Base-by-base conservation (phyloP, 1,140 invertebrate genomes). In the Diorhabda sublineata region DNA sequence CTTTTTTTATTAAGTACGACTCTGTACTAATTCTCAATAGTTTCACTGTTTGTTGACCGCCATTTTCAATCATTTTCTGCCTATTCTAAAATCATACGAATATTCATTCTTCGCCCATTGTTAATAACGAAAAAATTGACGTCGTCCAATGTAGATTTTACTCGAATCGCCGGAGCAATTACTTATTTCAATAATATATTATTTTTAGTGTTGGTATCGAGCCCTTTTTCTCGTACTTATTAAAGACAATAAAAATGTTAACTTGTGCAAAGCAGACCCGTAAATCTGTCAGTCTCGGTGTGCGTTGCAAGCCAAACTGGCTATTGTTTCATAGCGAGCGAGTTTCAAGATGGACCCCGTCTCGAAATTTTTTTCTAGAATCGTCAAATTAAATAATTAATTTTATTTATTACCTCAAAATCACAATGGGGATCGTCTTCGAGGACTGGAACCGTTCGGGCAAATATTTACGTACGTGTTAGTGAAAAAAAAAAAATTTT, bases 171-270 rank as follows among this genome's bases (percentile, higher is more conserved):
- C 47, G n/a, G 6, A 52, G 47, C n/a, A 8, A n/a, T 8, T 8
- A 52, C 58, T 65, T 65, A 65, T 65, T 65, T 65, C 56, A 45
- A 45, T 42, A 11, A 65, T 65, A 65, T 47, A 47, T 65, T 65
- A 65, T 56, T 65, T 65, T 65, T 65, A 65, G 64, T 58, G 64
- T 65, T 58, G 58, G 57, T 65, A 65, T 65, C 47, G 47, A n/a
- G 65, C 65, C 65, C 58, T 67, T 67, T 67, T 67, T 67, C 65
- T 59, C 58, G 43, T 60, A 67, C 43, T 44, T 67, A 70, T 73
- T 75, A 69, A 70, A 68, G 63, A 64, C 75, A 76, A 76, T 76
- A 73, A 76, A 76, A 74, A 75, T 76, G 75, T 71, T 75, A 76
- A 73, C 56, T 64, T 76, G 73, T 71, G 73, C 71, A 76, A 73